Percentiles rank a stretch among this genome's conserved stretches.
Evolutionary conservation across 2,797 vertebrate species (phyloP).

Genomic region (Loriculus beryllinus): DNA sequence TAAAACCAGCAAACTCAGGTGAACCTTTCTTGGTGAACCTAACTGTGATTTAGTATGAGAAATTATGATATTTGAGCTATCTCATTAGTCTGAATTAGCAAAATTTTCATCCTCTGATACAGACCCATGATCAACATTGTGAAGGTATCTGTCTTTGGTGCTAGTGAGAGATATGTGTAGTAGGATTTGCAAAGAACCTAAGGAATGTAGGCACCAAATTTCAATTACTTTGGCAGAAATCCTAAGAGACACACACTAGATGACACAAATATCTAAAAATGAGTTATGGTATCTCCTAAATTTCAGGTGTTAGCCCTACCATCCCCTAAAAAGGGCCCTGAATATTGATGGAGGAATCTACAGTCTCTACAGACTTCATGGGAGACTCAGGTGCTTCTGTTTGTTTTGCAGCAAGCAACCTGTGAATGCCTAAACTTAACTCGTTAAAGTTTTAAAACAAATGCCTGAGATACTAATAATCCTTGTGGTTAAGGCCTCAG

Average conservation of each 20-base stretch:
- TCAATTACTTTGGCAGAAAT: neutral
- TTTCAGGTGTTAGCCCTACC: neutral
- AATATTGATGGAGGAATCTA: neutral
- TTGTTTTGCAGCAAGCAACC: neutral
- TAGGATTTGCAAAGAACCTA: neutral
- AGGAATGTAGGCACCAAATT: neutral
- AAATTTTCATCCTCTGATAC: neutral
- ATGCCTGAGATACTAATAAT: neutral
- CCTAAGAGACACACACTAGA: neutral
- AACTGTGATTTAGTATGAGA: neutral
- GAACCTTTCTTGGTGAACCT: neutral
- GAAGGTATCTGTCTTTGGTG: neutral
- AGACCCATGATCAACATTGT: neutral
- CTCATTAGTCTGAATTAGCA: neutral
- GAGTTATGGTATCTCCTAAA: neutral
- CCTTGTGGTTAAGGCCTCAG: neutral
- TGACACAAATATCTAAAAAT: neutral
- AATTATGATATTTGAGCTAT: neutral
- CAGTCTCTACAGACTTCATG: neutral
- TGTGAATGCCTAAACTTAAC: neutral
- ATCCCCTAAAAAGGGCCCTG: neutral
- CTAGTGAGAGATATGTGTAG: neutral
- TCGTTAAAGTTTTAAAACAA: neutral
- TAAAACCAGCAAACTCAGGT: neutral
- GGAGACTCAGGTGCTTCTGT: accelerated